A percentile compares a stretch with the other conserved stretches of the same genome.
These are phyloP conservation scores for Eretmocerus hayati DNA, from an alignment of 2,888 invertebrate genomes.

Conservation along the genomic window DNA sequence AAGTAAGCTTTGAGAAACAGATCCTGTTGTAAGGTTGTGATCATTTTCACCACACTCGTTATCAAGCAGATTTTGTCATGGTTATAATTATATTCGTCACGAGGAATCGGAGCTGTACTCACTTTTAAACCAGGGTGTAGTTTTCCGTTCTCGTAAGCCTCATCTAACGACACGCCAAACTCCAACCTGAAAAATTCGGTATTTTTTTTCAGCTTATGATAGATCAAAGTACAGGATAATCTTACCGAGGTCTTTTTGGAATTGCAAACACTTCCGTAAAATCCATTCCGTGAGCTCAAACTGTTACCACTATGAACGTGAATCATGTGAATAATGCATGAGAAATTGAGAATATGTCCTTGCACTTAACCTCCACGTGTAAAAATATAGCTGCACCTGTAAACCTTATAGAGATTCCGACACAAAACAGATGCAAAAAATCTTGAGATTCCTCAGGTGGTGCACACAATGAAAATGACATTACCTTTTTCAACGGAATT, in stretches of 20 bases:
- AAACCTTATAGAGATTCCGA: too few species aligned
- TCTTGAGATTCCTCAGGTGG: too few species aligned
- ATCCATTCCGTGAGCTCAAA: conserved; percentile 5
- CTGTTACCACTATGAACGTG: too few species aligned
- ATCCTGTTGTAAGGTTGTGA: conserved; percentile 12
- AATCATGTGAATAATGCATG: too few species aligned
- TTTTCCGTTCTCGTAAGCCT: conserved; percentile 1
- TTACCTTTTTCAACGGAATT: too few species aligned
- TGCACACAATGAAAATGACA: too few species aligned
- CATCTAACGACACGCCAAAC: conserved; percentile 12
- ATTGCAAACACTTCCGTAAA: not conserved
- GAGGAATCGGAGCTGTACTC: not conserved
- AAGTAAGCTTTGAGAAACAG: conserved; percentile 21
- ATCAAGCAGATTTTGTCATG: not conserved
- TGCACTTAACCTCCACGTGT: too few species aligned
- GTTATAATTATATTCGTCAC: not conserved
- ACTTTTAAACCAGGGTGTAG: conserved; percentile 12
- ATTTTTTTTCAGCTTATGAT: not conserved
- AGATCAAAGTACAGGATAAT: not conserved
- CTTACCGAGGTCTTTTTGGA: conserved; percentile 9
- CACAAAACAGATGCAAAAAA: too few species aligned
- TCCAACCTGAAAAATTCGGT: conserved; percentile 5
- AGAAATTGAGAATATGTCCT: too few species aligned
- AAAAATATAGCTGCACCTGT: too few species aligned
- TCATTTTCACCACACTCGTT: too few species aligned